Conservation (phyloP, 2,113 vertebrate species). For the Hiodon alosoides region DNA sequence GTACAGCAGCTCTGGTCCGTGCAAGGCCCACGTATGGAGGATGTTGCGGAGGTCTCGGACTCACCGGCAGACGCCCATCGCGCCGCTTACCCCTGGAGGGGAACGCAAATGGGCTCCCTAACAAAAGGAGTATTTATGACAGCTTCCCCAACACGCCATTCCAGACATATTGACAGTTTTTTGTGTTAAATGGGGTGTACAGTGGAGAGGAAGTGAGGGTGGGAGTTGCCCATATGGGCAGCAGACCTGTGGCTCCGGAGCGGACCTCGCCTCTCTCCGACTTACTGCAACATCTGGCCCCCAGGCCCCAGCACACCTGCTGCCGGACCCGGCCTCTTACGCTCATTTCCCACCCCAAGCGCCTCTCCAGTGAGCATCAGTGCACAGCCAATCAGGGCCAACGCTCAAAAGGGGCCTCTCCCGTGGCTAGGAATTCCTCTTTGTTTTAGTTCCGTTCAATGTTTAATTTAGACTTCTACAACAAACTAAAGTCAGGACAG, state of each 20-base stretch:
- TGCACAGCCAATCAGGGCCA: background rate
- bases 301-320: conserved; percentile 39
- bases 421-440: background rate
- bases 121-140: conserved; percentile 23
- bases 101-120: conserved; percentile 3
- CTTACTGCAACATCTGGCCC: conserved; percentile 40
- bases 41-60: background rate
- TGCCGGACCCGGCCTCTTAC: background rate
- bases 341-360: conserved; percentile 11
- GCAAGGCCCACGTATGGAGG: background rate
- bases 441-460: background rate
- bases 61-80: background rate
- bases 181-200: conserved; percentile 47
- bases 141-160: conserved; percentile 35
- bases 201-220: conserved; percentile 26
- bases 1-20: background rate
- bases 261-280: conserved; percentile 22
- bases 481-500: background rate
- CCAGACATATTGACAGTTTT: conserved; percentile 52
- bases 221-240: conserved; percentile 53
- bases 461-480: background rate
- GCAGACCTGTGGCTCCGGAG: conserved; percentile 43
- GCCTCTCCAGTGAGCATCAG: background rate
- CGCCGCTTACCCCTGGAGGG: conserved; percentile 17
- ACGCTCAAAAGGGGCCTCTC: background rate